These are phyloP conservation scores for Gymnothorax javanicus DNA, from an alignment of 2,797 vertebrate species.

Conservation along the genomic window DNA sequence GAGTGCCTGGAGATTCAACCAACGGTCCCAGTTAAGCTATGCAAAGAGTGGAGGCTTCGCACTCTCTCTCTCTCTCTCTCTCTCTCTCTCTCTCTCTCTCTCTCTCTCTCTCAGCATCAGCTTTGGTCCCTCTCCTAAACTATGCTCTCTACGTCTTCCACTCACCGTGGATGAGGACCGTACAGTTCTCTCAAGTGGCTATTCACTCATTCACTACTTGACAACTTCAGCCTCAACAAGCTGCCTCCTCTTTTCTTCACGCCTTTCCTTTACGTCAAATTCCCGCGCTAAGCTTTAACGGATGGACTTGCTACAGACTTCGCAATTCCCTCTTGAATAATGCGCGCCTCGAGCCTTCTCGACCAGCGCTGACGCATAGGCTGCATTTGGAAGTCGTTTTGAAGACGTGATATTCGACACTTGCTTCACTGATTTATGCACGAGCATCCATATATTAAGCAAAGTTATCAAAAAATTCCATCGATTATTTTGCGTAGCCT, in stretches of 20 bases:
- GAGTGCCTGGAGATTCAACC: conserved; percentile 67
- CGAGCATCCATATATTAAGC: not conserved
- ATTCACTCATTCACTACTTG: conserved; percentile 49
- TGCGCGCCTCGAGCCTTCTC: not conserved
- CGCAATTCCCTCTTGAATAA: not conserved
- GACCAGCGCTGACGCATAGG: not conserved
- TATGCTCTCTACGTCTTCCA: conserved; percentile 32
- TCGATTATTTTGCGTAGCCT: too few relatives aligned
- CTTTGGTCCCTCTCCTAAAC: conserved; percentile 35
- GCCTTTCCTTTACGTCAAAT: not conserved
- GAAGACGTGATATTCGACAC: not conserved
- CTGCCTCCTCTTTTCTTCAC: not conserved
- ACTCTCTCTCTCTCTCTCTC: conserved; percentile 34
- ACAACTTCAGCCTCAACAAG: conserved; percentile 6
- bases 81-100: conserved; percentile 36
- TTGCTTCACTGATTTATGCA: not conserved
- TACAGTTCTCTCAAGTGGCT: not conserved
- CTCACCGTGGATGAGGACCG: not conserved
- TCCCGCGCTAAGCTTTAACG: not conserved
- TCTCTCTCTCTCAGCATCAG: conserved; percentile 33
- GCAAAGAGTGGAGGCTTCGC: conserved; percentile 48
- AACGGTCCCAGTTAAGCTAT: conserved; percentile 69
- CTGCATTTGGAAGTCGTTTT: not conserved
- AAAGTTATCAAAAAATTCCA: not conserved
- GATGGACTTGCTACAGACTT: not conserved